Base-by-base conservation (phyloP, 30 jellyfish, hydroid and myxozoan genomes). In the Hydractinia symbiolongicarpus region DNA sequence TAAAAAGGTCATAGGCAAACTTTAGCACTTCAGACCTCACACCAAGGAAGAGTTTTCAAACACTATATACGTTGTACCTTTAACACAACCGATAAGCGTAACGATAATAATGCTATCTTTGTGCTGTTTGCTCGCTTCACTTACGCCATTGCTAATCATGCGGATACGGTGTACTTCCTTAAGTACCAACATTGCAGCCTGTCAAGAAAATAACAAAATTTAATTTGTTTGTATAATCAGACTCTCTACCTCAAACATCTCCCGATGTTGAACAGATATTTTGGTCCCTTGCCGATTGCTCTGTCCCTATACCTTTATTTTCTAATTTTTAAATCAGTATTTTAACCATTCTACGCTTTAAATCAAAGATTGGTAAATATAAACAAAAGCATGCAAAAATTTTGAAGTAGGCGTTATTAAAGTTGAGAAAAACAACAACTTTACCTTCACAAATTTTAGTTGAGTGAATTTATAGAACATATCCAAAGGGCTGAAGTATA, bases 151-250 rank as follows among this genome's bases (percentile, higher is more conserved):
- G 6, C 44, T 16, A 11, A 89, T 83, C 88, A 76, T 81, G 16
- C 90, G 86, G 14, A 81, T 64, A 1, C 96, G 84, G 56, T 89
- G 96, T 7, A 89, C 86, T 57, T 89, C 96, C 81, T 89, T 89
- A 57, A 89, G 62, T 20, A 62, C 77, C 68, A 84, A 54, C 56
- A 89, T 83, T 4, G 78, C 57, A 75, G 89, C 95, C 96, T 89
- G 80, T 8, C 61, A 74, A 15, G 7, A 58, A 54, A 79, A 64
- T 64, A 64, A 64, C 1, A 64, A 64, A 51, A 51, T 30, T 64
- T 7, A 64, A 64, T 6, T 7, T 64, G 17, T 30, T 30, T 30
- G 44, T 30, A 30, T 30, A 30, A 30, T 0, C 44, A 30, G 44
- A 30, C 44, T 30, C 44, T 30, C 44, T 30, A 30, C 44, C 44